Evolutionary conservation across 2,113 vertebrate species (phyloP).

Genomic region (Sturnira hondurensis): DNA sequence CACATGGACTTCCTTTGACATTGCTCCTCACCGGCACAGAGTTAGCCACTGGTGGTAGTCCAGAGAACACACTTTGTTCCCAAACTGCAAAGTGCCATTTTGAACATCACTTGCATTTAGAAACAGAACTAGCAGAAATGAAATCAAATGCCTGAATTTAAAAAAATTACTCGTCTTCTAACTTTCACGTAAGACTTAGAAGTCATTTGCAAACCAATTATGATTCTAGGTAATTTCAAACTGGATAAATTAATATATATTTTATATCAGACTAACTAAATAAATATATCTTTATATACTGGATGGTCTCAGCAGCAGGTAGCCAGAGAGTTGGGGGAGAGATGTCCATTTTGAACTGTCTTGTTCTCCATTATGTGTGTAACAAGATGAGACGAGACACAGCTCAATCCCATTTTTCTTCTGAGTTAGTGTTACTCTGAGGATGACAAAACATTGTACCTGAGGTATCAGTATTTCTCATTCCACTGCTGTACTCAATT

Average conservation of each 20-base stretch:
- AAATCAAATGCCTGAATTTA: conserved; percentile 6
- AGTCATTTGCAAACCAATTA: conserved; percentile 23
- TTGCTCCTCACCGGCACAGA: not conserved
- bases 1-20: not conserved
- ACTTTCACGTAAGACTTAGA: not conserved
- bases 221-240: not conserved
- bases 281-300: not conserved
- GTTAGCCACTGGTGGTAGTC: not conserved
- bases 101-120: not conserved
- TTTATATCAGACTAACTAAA: not conserved
- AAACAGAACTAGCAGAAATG: not conserved
- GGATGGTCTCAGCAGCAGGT: not conserved
- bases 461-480: conserved; percentile 33
- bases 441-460: not conserved
- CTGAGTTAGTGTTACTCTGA: conserved; percentile 9
- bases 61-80: conserved; percentile 27
- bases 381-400: not conserved
- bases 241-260: not conserved
- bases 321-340: not conserved
- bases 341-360: not conserved
- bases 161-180: not conserved
- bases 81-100: not conserved
- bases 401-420: not conserved
- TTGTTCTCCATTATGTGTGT: not conserved
- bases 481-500: conserved; percentile 41